Conservation (phyloP, 2,797 vertebrate species). For the Sternotherus odoratus region DNA sequence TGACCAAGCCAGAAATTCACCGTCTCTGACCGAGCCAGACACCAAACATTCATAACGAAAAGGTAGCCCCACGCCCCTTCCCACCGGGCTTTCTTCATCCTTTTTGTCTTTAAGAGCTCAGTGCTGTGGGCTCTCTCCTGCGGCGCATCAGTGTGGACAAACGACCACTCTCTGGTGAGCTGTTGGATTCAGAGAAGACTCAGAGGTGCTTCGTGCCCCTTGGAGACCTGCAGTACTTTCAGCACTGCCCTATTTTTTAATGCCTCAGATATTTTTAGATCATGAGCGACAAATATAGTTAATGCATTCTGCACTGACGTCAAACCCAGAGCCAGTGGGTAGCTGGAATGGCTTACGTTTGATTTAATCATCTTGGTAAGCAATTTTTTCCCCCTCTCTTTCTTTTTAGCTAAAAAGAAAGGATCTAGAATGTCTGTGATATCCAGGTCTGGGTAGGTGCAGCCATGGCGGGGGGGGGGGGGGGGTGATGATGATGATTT, state of each 20-base stretch:
- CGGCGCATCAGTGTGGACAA: accelerated
- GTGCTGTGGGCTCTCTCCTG: background rate
- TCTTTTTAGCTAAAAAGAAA: slow-evolving; percentile 44
- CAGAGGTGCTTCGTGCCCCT: slow-evolving; percentile 27
- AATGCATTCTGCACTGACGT: slow-evolving; percentile 78
- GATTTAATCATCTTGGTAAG: slow-evolving; percentile 78
- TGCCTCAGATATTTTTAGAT: slow-evolving; percentile 76
- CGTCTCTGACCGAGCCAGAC: background rate
- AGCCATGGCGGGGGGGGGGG: background rate
- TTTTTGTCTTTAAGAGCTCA: background rate
- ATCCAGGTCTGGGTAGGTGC: background rate
- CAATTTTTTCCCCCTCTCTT: slow-evolving; percentile 41
- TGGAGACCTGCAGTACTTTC: slow-evolving; percentile 53
- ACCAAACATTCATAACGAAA: background rate
- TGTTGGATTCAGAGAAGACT: background rate
- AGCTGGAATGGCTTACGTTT: slow-evolving; percentile 77
- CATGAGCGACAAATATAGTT: slow-evolving; percentile 76
- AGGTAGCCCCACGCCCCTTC: background rate
- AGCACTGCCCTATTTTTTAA: slow-evolving; percentile 61
- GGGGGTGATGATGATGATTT: background rate
- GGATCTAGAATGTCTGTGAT: slow-evolving; percentile 34
- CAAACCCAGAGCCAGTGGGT: slow-evolving; percentile 74
- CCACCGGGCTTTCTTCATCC: background rate
- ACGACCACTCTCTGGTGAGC: background rate
- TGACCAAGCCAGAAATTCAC: background rate